Evolutionary conservation across 2,113 vertebrate species (phyloP), one percentile per base, ranked within the genome.

Genomic region (Hirundichthys speculiger): DNA sequence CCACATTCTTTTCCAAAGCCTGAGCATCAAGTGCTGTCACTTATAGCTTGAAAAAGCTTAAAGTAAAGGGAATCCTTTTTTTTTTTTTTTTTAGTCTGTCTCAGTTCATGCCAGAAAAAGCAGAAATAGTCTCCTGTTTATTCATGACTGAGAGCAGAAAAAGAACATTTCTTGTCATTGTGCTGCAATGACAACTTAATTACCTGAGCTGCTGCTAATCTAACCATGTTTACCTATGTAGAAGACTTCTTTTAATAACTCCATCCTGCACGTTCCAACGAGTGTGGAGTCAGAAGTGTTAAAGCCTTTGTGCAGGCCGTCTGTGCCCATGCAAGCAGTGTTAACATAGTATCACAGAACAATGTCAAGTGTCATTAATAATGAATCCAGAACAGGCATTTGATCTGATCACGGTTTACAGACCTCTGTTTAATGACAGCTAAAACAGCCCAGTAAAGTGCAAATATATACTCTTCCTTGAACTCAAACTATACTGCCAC

Each of bases 1-100:
- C 77, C 77, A 43, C 34, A 21, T 71, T 75, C 46, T 69, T 82
- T 85, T 80, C 69, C 51, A 69, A 67, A 76, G 79, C 69, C 65
- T 50, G 64, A 72, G 74, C 79, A 69, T 86, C 79, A 75, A 84
- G 76, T 71, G 49, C 73, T 84, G 70, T 89, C 84, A 91, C 85
- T 87, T 86, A 85, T 24, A 59, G 73, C 64, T 62, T 68, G 79
- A 77, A 71, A 73, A 71, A 76, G 76, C 78, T 80, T 67, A 81
- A 75, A 82, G 70, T 53, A 60, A 74, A 60, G 47, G 54, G 54
- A 62, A 54, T 62, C 46, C 75, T 79, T 80, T 63, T 65, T 15
- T 15, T 34, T 62, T 46, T 73, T 79, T 80, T 63, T 65, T 15
- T 15, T 34, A 71, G 45, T 75, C 57, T 13, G 41, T 46, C 65